Evolutionary conservation across 2,888 invertebrate species (phyloP).

Genomic region (Noctua fimbriata): DNA sequence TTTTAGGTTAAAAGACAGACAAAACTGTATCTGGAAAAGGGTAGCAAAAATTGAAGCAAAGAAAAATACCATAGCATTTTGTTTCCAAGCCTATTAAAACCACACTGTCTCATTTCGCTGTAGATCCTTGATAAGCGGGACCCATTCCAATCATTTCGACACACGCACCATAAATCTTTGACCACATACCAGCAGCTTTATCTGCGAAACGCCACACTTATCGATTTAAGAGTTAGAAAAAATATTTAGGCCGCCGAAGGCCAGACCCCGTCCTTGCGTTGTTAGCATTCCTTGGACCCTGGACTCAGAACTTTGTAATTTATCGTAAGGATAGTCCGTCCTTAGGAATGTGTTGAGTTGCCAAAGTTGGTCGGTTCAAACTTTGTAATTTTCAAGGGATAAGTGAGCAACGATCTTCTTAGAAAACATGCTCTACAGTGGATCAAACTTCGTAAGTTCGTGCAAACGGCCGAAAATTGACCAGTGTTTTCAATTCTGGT

Average conservation of each 20-base stretch:
- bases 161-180: constrained; percentile 40
- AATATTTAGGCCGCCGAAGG: constrained; percentile 37
- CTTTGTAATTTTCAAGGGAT: neutral
- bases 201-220: constrained; percentile 53
- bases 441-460: neutral
- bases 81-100: constrained; percentile 28
- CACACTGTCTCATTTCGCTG: constrained; percentile 21
- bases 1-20: neutral
- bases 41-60: neutral
- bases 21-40: neutral
- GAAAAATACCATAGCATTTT: neutral
- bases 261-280: constrained; percentile 25
- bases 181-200: constrained; percentile 44
- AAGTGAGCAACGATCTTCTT: constrained; percentile 1
- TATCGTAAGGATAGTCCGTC: constrained; percentile 25
- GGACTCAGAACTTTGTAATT: constrained; percentile 48
- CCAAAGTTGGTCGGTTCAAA: constrained; percentile 13
- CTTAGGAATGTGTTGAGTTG: constrained; percentile 23
- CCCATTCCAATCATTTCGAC: constrained; percentile 22
- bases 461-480: neutral
- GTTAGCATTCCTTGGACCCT: constrained; percentile 48
- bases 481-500: neutral
- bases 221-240: constrained; percentile 46
- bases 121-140: constrained; percentile 27
- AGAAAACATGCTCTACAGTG: neutral